Base-by-base conservation (phyloP, 64 coral and sea anemone genomes). In the Pocillopora verrucosa region DNA sequence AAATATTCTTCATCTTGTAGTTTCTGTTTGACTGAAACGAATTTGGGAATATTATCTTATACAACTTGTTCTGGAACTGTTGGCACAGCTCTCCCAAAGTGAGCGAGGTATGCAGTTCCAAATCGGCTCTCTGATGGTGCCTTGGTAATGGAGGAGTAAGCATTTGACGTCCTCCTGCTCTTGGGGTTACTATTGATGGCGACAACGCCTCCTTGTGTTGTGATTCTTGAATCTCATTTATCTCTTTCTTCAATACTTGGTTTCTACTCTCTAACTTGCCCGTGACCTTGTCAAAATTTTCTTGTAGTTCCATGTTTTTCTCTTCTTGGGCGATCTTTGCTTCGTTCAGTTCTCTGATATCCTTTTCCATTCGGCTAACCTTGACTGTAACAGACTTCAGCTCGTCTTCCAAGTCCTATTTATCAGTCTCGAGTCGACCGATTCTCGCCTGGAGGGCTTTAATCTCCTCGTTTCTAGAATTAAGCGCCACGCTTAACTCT, bases 1-100 rank as follows among this genome's bases (percentile, higher is more conserved):
- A 22, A 38, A 72, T 70, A 65, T 74, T 72, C 72, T 90, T 79
- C 67, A 90, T 75, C 72, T 74, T 90, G 45, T 83, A 90, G 11
- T 63, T 90, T 59, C 79, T 81, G 34, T 20, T 34, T 22, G 76
- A 17, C 58, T 67, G 34, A 25, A 83, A 83, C 14, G 22, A 82
- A 38, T 82, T 81, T 15, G 78, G 89, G 36, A 90, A 72, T 56
- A 90, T 20, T 14, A 61, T 36, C 58, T 90, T 83, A 79, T 90
- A 90, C 76, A 90, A 35, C 70, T 61, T 81, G 72, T 70, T 80
- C 62, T 90, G 89, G 26, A 90, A 11, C 59, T 83, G 78, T 0
- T n/a, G 30, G 68, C 78, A 90, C 67, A 90, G 11, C 60, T 90
- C 89, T 75, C 89, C 89, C 25, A 90, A 36, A 25, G 67, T 36